Evolutionary conservation across 2,888 invertebrate species (phyloP).

Genomic region (Andrena hattorfiana): DNA sequence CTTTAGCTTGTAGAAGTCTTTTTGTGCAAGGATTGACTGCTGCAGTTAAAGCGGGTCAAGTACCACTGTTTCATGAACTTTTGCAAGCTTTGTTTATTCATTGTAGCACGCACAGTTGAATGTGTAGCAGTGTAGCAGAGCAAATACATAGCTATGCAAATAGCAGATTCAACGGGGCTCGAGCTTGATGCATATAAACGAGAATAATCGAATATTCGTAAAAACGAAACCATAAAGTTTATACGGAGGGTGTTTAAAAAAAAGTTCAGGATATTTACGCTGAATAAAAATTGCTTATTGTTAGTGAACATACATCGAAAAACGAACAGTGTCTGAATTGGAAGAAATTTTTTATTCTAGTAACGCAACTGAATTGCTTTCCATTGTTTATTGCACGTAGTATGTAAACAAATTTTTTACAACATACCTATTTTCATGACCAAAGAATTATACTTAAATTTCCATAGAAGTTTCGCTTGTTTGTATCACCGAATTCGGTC

Average conservation of each 20-base stretch:
- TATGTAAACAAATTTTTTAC: too few relatives aligned
- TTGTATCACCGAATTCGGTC: too few relatives aligned
- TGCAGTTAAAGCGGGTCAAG: background rate
- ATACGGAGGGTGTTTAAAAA: background rate
- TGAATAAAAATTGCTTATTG: too few relatives aligned
- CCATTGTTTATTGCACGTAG: too few relatives aligned
- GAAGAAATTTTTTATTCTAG: too few relatives aligned
- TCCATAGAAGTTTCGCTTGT: too few relatives aligned
- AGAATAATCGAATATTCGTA: background rate
- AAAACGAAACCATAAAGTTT: conserved; percentile 11
- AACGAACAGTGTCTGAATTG: too few relatives aligned
- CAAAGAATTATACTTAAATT: too few relatives aligned
- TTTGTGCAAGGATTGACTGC: background rate
- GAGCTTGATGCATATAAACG: background rate
- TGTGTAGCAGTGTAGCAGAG: background rate
- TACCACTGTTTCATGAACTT: background rate
- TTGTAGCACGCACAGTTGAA: background rate
- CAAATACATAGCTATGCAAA: background rate
- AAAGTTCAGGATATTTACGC: too few relatives aligned
- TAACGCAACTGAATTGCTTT: too few relatives aligned
- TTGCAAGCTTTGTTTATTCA: background rate
- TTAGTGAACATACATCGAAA: too few relatives aligned
- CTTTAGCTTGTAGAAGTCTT: background rate
- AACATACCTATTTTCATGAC: too few relatives aligned
- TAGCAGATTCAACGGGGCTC: background rate